A percentile compares a stretch with the other conserved stretches of the same genome.
phyloP scores from a whole-genome alignment of 1,140 invertebrate genomes.

The Eufriesea mexicana region DNA sequence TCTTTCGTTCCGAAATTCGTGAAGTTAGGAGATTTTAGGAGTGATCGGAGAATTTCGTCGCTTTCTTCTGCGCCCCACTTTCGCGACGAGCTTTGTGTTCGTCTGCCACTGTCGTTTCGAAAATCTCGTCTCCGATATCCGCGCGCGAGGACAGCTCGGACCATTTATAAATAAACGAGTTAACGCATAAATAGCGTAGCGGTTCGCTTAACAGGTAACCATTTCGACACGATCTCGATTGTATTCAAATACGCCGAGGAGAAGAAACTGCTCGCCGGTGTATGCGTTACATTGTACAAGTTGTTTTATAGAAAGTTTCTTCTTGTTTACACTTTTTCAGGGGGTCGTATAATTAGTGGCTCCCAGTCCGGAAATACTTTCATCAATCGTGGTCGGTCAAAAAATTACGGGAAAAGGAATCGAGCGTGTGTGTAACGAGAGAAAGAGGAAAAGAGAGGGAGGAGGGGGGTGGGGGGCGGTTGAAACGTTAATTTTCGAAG shows the following conservation, averaged over 20 bases:
- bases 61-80: not conserved
- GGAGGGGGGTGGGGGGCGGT: too few species aligned
- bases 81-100: not conserved
- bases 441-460: not conserved
- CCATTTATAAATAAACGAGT: not conserved
- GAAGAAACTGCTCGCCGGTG: conserved; percentile 7
- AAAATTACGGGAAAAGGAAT: conserved; percentile 18
- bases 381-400: not conserved
- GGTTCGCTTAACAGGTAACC: not conserved
- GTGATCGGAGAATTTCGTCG: not conserved
- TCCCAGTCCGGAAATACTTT: too few species aligned
- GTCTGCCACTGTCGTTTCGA: not conserved
- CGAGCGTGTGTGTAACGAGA: not conserved
- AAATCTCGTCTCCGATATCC: too few species aligned
- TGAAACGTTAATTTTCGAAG: not conserved
- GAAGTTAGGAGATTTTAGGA: too few species aligned
- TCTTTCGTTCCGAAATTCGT: too few species aligned
- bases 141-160: too few species aligned
- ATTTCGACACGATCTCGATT: conserved; percentile 15
- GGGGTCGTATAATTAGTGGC: too few species aligned
- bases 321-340: conserved; percentile 30
- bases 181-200: conserved; percentile 17
- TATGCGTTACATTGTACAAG: conserved; percentile 1
- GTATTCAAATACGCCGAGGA: not conserved
- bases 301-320: conserved; percentile 45